Evolutionary conservation across 2,797 vertebrate genomes (phyloP), one percentile per base, ranked within the genome.

Genomic region (Dryobates pubescens): DNA sequence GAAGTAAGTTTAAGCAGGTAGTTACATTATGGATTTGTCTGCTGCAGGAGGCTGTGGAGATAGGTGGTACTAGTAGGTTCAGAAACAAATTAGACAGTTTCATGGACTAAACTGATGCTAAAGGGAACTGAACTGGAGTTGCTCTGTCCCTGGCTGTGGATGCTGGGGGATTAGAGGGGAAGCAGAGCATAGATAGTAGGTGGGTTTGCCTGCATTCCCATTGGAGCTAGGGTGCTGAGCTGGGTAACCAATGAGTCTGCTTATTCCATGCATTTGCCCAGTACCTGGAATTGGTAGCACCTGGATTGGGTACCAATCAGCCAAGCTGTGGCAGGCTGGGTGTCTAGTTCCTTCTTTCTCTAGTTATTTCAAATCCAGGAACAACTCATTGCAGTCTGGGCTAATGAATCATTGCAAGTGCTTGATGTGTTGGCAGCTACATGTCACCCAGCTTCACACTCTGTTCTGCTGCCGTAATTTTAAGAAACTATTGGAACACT

Each of bases 361-460:
- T 58, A 2, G 2, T 80, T 41, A 49, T 91, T 96, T 90, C 82
- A 59, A 91, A 80, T 49, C 77, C 82, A 73, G 89, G 73, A 94
- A 75, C 73, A 94, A 65, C 58, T 92, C 76, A 6, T 92, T 74
- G 13, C 90, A 94, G 94, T 81, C 89, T 96, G 91, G 93, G 65
- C 88, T 96, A 95, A 92, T 96, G 93, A 97, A 95, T 97, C 94
- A 96, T 59, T 95, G 90, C 86, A 61, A 96, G 63, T 75, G 92
- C 92, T 94, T 80, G 80, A 87, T 89, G 87, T 95, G 92, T 95
- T 97, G 93, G 95, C 94, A 97, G 91, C 73, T 92, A 80, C 84
- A 82, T 94, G 93, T 89, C 94, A 96, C 92, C 90, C 91, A 94
- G 90, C 81, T 96, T 97, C 95, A 95, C 95, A 94, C 92, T 96